phyloP scores from a whole-genome alignment of 2,888 invertebrate species.

The Lasioglossum figueresi region DNA sequence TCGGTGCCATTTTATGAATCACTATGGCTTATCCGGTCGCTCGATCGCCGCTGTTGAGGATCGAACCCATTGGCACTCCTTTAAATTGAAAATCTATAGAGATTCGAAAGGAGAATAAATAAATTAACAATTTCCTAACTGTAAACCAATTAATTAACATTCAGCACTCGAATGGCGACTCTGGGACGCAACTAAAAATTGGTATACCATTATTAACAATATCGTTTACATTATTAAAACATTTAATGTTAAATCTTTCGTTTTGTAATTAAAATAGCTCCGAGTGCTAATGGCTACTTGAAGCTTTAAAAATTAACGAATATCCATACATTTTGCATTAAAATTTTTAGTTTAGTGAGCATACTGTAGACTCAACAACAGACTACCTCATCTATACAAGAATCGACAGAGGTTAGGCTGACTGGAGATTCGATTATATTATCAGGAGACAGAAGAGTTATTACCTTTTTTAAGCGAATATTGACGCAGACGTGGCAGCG shows the following conservation, averaged over 20 bases:
- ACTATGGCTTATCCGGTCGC: not conserved
- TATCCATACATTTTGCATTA: too few relatives aligned
- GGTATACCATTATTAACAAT: too few relatives aligned
- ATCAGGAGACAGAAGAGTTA: not conserved
- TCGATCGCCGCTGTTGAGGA: slow-evolving; percentile 20
- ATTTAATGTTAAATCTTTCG: too few relatives aligned
- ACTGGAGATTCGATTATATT: not conserved
- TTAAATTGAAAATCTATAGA: not conserved
- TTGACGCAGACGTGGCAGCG: not conserved
- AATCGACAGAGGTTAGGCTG: not conserved
- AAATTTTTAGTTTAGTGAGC: too few relatives aligned
- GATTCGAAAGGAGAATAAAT: not conserved
- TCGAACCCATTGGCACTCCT: slow-evolving; percentile 13
- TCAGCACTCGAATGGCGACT: too few relatives aligned
- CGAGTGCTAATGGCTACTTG: too few relatives aligned
- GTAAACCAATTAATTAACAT: too few relatives aligned
- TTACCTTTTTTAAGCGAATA: not conserved
- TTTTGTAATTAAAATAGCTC: too few relatives aligned
- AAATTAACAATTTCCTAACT: not conserved
- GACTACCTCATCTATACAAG: not conserved
- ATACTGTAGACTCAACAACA: too few relatives aligned
- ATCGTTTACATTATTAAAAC: too few relatives aligned
- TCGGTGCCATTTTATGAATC: slow-evolving; percentile 47
- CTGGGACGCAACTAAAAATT: too few relatives aligned
- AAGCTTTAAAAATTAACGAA: too few relatives aligned